Evolutionary conservation across 2,888 invertebrate species (phyloP), one percentile per base, ranked within the genome.

Genomic region (Itoplectis maculator): DNA sequence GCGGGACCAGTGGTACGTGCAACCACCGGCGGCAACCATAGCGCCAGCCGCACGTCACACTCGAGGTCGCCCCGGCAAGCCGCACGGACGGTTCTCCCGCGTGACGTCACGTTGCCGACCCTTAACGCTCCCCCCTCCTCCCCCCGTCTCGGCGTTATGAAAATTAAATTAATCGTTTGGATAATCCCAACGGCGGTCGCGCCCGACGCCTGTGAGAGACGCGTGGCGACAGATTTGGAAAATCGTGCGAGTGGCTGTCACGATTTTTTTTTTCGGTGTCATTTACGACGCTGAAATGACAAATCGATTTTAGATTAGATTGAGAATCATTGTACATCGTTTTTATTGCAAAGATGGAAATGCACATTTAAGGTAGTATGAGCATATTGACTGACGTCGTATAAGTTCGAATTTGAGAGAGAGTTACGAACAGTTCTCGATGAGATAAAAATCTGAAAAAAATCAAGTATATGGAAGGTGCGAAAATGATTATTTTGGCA

Each of bases 91-190:
- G 20, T 63, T 45, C 49, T 29, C 59, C 15, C 65, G 65, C 54
- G 49, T 79, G 78, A 82, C 65, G 78, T 79, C 54, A 82, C 54
- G 45, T 29, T 42, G 35, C 42, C 61, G 40, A 66, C 47, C n/a
- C 35, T 79, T 59, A 66, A 69, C 45, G 61, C 61, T 45, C n/a
- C 45, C 13, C 49, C 3, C 29, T 35, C 54, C 61, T 45, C n/a
- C 45, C 13, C 49, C 3, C 29, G 29, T 29, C 29, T 29, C 29
- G 29, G 35, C 56, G 15, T 45, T 70, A 70, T 74, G 78, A 82
- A 82, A 82, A 82, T 82, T 75, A 42, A 69, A 79, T 82, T 70
- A 75, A 65, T 81, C 77, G 69, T 65, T 69, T 56, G 20, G 29
- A 7, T 37, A 63, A 63, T 63, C 2, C 45, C 40, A 1, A n/a